Conservation (phyloP, 2,888 invertebrate genomes). For the Scaptomyza reducta region DNA sequence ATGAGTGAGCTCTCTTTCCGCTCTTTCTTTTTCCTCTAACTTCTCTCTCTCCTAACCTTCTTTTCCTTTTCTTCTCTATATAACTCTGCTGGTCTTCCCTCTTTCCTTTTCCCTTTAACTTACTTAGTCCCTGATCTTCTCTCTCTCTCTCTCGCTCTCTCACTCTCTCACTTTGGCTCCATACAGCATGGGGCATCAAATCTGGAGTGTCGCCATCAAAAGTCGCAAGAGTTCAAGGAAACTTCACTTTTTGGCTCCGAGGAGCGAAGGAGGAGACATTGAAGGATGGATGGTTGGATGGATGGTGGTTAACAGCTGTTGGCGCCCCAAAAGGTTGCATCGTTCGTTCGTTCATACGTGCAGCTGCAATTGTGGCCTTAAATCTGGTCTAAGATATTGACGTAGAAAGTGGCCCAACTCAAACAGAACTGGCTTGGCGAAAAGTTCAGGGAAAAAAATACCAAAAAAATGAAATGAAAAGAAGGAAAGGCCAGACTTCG, state of each 20-base stretch:
- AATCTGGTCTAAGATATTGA: slow-evolving; percentile 45
- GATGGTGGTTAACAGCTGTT: slow-evolving; percentile 9
- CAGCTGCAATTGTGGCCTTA: slow-evolving; percentile 41
- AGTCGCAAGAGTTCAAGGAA: neutral
- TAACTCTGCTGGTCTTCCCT: too few species aligned
- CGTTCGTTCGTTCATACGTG: neutral
- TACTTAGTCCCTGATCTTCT: too few species aligned
- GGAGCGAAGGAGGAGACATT: neutral
- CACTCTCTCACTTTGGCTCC: too few species aligned
- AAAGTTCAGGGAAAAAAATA: neutral
- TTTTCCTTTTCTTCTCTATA: too few species aligned
- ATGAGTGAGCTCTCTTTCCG: too few species aligned
- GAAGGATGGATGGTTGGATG: neutral
- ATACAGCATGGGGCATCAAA: too few species aligned
- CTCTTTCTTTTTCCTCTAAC: too few species aligned
- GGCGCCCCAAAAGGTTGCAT: slow-evolving; percentile 7
- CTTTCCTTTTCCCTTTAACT: too few species aligned
- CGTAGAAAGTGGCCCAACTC: slow-evolving; percentile 41
- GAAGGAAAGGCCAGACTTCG: too few species aligned
- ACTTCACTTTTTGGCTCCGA: neutral
- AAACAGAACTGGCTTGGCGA: slow-evolving; percentile 15
- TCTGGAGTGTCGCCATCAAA: neutral
- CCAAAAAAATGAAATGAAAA: neutral
- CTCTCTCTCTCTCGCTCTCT: too few species aligned
- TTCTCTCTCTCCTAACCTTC: too few species aligned